Base-by-base conservation (phyloP, 2,797 vertebrate species). In the Chelon labrosus region DNA sequence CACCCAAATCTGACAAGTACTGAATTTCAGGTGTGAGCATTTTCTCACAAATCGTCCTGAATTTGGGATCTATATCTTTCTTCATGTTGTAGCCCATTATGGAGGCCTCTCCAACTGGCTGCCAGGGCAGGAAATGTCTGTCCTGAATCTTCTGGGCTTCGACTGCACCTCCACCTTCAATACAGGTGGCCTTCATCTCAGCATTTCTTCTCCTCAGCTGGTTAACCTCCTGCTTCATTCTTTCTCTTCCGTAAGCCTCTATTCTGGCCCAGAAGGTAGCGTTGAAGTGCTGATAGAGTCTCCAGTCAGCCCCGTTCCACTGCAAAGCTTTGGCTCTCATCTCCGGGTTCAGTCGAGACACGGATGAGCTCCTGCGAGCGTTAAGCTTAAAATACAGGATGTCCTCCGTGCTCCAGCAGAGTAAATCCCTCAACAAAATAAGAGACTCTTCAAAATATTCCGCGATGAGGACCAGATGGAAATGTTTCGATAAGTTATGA, bases 1-100 rank as follows among this genome's bases (percentile, higher is more conserved):
- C 97, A 0, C 98, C 98, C 3, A 99, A 90, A 20, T 97, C 89
- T 0, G 93, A 93, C 84, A 99, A 87, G 74, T 99, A 99, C 82
- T 99, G 96, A 75, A 99, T 95, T 93, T 99, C 98, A 0, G 98
- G 98, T 0, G 96, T 99, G 78, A 99, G 94, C 97, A 99, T 99
- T 90, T 97, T 97, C 31, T 95, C 94, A 89, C 97, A 99, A n/a
- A 96, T 82, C 55, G 93, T 92, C 46, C 75, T 93, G 44, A 95
- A 94, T 56, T 92, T 91, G 38, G 79, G 92, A 58, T 94, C 91
- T 51, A 96, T 95, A 68, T 94, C 87, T 71, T 93, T 94, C 80
- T 92, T 97, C 84, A 98, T 88, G 87, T 98, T 99, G 93, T 99
- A 99, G 19, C 97, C 97, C 73, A 97, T 90, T 88, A 99, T 98